Evolutionary conservation across 2,113 vertebrate genomes (phyloP).

Genomic region (Nipponia nippon): DNA sequence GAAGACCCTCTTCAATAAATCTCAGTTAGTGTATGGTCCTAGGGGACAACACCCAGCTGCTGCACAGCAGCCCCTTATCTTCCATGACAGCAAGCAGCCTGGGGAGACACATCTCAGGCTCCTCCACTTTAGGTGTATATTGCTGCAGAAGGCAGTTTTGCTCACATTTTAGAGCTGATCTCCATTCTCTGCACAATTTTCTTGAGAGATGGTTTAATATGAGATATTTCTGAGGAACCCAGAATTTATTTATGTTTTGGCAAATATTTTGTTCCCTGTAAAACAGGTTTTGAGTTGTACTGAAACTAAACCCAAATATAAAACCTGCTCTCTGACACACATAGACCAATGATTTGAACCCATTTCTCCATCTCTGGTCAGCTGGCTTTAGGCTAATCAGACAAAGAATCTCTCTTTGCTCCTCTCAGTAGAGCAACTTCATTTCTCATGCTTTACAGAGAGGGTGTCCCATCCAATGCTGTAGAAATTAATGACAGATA

Average conservation of each 20-base stretch:
- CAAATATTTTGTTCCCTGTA: neutral
- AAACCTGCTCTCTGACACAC: neutral
- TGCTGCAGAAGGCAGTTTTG: neutral
- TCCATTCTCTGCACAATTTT: neutral
- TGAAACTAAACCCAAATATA: neutral
- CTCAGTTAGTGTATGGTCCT: neutral
- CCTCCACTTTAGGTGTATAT: fast-evolving
- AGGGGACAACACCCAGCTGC: neutral
- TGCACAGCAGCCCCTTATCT: neutral
- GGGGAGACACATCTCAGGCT: neutral
- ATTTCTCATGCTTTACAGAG: neutral
- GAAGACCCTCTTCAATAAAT: neutral
- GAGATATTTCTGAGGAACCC: neutral
- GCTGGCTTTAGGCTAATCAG: neutral
- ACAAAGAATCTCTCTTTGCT: neutral
- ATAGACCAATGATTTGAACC: neutral
- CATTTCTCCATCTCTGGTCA: neutral
- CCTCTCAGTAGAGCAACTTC: neutral
- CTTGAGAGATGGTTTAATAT: neutral
- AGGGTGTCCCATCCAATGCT: neutral
- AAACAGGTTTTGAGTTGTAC: neutral
- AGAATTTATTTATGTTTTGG: neutral
- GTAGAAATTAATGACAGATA: neutral
- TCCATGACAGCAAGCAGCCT: neutral
- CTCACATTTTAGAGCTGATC: neutral